Evolutionary conservation across 1,140 invertebrate genomes (phyloP), one percentile per base, ranked within the genome.

Genomic region (Whitmania pigra): DNA sequence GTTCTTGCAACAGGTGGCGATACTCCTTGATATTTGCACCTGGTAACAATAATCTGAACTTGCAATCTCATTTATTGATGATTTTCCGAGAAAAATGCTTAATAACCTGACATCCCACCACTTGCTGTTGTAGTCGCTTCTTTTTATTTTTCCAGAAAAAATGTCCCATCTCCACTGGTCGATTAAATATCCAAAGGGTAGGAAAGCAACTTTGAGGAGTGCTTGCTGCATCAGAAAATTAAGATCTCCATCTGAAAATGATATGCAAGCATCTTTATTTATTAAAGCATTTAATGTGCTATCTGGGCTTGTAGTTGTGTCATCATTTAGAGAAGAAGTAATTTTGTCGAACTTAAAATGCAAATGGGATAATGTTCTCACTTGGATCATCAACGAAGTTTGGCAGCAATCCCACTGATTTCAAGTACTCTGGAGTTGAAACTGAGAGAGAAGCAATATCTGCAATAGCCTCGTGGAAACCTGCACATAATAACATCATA

Each of bases 391-490:
- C 67, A 4, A 67, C 57, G 22, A 36, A 31, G 29, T 73, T 53
- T 15, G 54, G 54, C 29, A 90, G 85, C 15, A 93, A 80, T 0
- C 90, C 90, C 11, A 96, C 79, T 20, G 86, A 88, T 75, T 89
- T 87, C 29, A 95, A 85, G 81, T 95, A 92, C 73, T 87, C 87
- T 0, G 92, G 91, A 0, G 91, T 93, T 0, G 88, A 85, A 0
- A 94, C 88, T 4, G 83, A 93, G 0, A 97, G 82, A 0, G 91
- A 89, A 20, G 97, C 86, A 0, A 92, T 88, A 82, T 97, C 93
- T 6, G 93, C 93, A 13, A 96, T 86, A 0, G 93, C 93, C 83
- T 96, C 93, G 78, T 96, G 93, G 79, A 97, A 96, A 55, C 80
- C 80, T 80, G 36, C 36, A 55, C 18, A 7, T 31, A 20, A 73